Percentiles rank a stretch among this genome's conserved stretches.
Conservation (phyloP, 2,113 vertebrate species). For the Cheilinus undulatus region DNA sequence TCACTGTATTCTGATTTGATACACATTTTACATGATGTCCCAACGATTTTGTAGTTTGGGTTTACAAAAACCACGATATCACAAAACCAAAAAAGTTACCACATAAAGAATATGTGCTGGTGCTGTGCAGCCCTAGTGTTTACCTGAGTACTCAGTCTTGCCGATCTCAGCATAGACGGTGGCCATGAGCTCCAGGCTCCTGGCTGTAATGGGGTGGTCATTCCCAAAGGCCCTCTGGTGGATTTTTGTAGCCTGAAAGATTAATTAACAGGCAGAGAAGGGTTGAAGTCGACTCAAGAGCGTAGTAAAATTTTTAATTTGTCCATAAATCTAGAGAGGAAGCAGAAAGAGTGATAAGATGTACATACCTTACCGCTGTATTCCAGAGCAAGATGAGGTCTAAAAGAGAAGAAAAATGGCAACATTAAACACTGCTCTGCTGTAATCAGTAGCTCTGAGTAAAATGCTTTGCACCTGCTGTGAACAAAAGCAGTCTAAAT, state of each 20-base stretch:
- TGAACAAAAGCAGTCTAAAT: conserved; percentile 6
- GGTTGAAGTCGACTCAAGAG: background rate
- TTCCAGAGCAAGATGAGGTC: conserved; percentile 85
- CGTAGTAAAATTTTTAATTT: background rate
- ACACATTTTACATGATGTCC: too few relatives aligned
- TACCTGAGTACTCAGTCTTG: conserved; percentile 87
- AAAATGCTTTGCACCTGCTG: background rate
- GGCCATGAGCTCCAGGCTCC: conserved; percentile 86
- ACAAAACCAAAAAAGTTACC: too few relatives aligned
- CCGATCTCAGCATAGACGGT: conserved; percentile 85
- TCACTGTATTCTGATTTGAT: too few relatives aligned
- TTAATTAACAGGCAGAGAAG: background rate
- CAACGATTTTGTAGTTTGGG: too few relatives aligned
- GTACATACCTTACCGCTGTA: conserved; percentile 83
- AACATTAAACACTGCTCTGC: background rate
- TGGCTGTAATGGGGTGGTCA: conserved; percentile 82
- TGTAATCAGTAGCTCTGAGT: background rate
- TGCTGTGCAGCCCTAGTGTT: too few relatives aligned
- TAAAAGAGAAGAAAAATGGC: conserved; percentile 60
- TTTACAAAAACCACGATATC: too few relatives aligned
- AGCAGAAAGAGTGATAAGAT: background rate
- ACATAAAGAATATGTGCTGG: too few relatives aligned
- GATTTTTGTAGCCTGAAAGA: conserved; percentile 85
- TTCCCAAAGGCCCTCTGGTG: conserved; percentile 84
- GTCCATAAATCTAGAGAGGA: background rate